phyloP scores from a whole-genome alignment of 2,888 invertebrate genomes.

The Oxyteleia sp. region DNA sequence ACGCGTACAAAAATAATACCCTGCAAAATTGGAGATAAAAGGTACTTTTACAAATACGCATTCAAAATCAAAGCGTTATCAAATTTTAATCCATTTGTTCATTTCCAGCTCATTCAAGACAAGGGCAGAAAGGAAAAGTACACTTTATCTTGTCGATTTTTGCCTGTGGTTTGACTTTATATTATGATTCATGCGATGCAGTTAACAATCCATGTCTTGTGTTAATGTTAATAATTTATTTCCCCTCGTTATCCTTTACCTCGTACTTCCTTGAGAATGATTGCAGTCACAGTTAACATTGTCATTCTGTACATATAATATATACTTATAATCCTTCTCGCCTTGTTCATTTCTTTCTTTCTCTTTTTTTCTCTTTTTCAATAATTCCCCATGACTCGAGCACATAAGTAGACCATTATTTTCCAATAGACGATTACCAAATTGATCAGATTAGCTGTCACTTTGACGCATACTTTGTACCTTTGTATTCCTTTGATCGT shows the following conservation, averaged over 20 bases:
- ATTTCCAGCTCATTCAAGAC: conserved; percentile 20
- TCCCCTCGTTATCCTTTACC: conserved; percentile 20
- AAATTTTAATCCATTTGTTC: conserved; percentile 41
- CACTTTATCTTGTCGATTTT: conserved; percentile 43
- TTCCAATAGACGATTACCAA: conserved; percentile 11
- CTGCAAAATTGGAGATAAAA: conserved; percentile 41
- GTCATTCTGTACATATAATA: conserved; percentile 77
- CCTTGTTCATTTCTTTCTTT: conserved; percentile 33
- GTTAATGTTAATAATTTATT: conserved; percentile 24
- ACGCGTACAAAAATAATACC: conserved; percentile 23
- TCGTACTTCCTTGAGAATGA: conserved; percentile 81
- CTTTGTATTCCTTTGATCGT: not conserved
- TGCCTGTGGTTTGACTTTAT: conserved; percentile 34
- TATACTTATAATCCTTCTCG: conserved; percentile 78
- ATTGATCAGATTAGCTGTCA: not conserved
- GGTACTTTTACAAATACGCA: conserved; percentile 20
- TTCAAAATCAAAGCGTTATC: conserved; percentile 18
- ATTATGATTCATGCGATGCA: conserved; percentile 12
- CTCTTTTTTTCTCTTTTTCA: conserved; percentile 40
- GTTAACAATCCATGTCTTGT: conserved; percentile 28
- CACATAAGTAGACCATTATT: conserved; percentile 25
- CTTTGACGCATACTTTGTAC: conserved; percentile 5
- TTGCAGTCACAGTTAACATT: conserved; percentile 87
- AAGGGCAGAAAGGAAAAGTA: conserved; percentile 36
- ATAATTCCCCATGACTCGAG: conserved; percentile 24